These are phyloP conservation scores for Halocaridina rubra DNA, from an alignment of 2,888 invertebrate genomes.

Conservation along the genomic window DNA sequence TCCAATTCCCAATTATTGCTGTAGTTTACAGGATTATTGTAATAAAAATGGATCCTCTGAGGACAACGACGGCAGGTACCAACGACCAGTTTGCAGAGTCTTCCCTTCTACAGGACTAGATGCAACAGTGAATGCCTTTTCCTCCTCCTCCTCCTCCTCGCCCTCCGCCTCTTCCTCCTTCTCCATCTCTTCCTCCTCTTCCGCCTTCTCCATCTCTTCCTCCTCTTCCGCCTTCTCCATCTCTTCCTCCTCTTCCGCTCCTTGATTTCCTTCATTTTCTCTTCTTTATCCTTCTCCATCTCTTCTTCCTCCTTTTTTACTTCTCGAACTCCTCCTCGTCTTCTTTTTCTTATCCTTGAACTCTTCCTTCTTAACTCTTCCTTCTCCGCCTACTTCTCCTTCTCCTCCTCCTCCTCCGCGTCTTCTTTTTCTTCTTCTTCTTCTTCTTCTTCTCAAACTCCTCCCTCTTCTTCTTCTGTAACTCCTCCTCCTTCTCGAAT, in stretches of 20 bases:
- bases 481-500: background rate
- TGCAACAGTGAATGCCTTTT: background rate
- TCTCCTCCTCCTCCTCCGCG: background rate
- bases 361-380: background rate
- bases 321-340: background rate
- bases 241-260: background rate
- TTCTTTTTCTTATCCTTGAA: no score
- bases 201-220: background rate
- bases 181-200: background rate
- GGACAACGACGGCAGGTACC: background rate
- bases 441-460: background rate
- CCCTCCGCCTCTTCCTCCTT: background rate
- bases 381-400: background rate
- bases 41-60: background rate
- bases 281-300: background rate
- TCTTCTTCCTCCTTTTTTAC: background rate
- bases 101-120: background rate
- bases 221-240: background rate
- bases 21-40: background rate
- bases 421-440: background rate
- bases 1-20: background rate
- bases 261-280: no score
- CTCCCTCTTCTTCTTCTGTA: background rate
- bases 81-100: background rate
- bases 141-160: background rate